Conservation (phyloP, 2,888 invertebrate species). For the Serrognathus titanus region DNA sequence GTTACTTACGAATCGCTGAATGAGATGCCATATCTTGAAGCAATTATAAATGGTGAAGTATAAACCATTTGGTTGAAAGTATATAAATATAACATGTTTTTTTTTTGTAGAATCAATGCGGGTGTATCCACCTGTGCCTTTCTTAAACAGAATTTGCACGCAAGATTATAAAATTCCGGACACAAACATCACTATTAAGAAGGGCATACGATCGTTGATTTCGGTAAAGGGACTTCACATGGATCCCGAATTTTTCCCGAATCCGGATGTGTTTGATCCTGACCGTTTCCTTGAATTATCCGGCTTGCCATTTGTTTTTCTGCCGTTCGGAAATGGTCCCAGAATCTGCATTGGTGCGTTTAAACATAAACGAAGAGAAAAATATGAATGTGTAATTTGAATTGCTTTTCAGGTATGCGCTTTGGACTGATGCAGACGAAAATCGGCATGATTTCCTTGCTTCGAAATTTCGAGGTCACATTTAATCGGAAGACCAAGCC, state of each 20-base stretch:
- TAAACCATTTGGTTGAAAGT: not conserved
- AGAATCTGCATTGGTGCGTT: constrained; percentile 15
- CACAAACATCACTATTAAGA: constrained; percentile 7
- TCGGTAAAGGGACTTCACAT: constrained; percentile 1
- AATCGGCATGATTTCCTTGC: too few species aligned
- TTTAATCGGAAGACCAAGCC: too few species aligned
- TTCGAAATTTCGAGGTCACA: too few species aligned
- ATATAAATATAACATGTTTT: not conserved
- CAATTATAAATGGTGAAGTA: constrained; percentile 35
- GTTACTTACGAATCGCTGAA: constrained; percentile 46
- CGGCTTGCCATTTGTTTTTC: constrained; percentile 26
- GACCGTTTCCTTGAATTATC: constrained; percentile 36
- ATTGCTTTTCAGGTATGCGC: too few species aligned
- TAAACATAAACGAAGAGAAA: too few species aligned
- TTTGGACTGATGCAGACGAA: too few species aligned
- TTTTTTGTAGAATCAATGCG: constrained; percentile 16
- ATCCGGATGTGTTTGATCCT: constrained; percentile 40
- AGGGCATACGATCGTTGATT: constrained; percentile 2
- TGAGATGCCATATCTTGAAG: constrained; percentile 49
- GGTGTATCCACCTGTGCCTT: constrained; percentile 10
- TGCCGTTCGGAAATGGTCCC: constrained; percentile 33
- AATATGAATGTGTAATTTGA: too few species aligned
- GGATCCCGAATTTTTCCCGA: constrained; percentile 29
- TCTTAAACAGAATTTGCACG: constrained; percentile 11
- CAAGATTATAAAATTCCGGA: constrained; percentile 17